Conservation (phyloP, 2,797 vertebrate genomes). For the Trematomus bernacchii region DNA sequence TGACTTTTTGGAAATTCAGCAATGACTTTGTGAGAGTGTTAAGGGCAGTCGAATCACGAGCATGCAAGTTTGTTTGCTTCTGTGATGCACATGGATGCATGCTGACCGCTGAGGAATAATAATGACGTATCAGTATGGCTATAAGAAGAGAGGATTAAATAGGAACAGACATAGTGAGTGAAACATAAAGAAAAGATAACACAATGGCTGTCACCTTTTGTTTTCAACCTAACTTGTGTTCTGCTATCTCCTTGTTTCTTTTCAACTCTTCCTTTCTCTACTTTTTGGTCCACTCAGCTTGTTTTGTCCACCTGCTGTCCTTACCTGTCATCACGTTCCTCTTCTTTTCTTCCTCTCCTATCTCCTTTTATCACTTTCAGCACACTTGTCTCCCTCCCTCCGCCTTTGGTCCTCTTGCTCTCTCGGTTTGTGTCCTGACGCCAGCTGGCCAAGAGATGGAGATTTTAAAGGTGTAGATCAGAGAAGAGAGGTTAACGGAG, state of each 20-base stretch:
- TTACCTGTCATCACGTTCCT: slow-evolving; percentile 36
- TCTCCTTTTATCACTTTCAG: slow-evolving; percentile 37
- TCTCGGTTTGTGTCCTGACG: slow-evolving; percentile 59
- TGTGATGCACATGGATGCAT: slow-evolving; percentile 25
- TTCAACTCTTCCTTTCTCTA: slow-evolving; percentile 7
- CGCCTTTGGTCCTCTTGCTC: slow-evolving; percentile 48
- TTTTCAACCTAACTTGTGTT: slow-evolving; percentile 15
- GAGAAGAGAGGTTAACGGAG: slow-evolving; percentile 63
- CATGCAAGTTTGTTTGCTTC: slow-evolving; percentile 14
- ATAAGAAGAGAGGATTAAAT: slow-evolving; percentile 6
- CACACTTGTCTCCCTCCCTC: slow-evolving; percentile 23
- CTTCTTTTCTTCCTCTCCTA: slow-evolving; percentile 6
- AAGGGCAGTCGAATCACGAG: slow-evolving; percentile 6
- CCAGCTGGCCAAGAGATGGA: slow-evolving; percentile 63
- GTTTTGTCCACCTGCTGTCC: slow-evolving; percentile 46
- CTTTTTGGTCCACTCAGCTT: slow-evolving; percentile 26
- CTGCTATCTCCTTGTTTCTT: slow-evolving; percentile 7
- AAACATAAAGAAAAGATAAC: slow-evolving; percentile 16
- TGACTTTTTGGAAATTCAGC: slow-evolving; percentile 13
- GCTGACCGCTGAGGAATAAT: slow-evolving; percentile 35
- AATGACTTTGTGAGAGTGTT: slow-evolving; percentile 1
- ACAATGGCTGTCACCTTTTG: slow-evolving; percentile 21
- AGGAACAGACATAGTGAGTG: not conserved
- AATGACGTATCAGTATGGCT: slow-evolving; percentile 29
- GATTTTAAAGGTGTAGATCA: slow-evolving; percentile 61